Conservation (phyloP, 1,140 invertebrate species). For the Zaprionus gabonicus region DNA sequence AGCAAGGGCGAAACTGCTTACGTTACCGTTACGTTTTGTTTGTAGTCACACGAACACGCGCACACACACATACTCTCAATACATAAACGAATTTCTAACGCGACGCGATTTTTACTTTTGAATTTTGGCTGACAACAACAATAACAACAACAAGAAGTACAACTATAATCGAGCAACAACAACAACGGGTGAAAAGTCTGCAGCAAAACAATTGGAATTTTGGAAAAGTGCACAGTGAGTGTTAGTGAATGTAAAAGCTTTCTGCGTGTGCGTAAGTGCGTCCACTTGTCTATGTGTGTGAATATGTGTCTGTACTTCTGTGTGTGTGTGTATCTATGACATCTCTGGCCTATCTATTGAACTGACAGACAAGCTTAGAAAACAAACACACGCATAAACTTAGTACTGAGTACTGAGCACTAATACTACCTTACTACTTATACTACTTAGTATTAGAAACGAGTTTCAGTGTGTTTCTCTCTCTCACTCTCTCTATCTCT, state of each 20-base stretch:
- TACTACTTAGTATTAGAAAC: conserved; percentile 45
- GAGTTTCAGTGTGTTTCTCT: conserved; percentile 52
- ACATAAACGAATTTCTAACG: conserved; percentile 59
- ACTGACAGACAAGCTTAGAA: conserved; percentile 67
- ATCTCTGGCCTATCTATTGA: conserved; percentile 64
- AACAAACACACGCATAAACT: conserved; percentile 31
- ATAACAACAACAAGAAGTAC: conserved; percentile 13
- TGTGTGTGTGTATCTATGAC: conserved; percentile 51
- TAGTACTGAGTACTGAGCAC: background rate
- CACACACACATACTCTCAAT: conserved; percentile 41
- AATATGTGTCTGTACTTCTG: background rate
- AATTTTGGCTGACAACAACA: conserved; percentile 39
- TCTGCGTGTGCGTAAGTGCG: conserved; percentile 4
- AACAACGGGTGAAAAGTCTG: conserved; percentile 47
- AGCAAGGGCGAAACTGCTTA: conserved; percentile 45
- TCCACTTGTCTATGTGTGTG: background rate
- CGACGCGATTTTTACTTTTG: conserved; percentile 57
- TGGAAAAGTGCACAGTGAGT: conserved; percentile 81
- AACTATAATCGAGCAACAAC: conserved; percentile 11
- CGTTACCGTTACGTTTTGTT: conserved; percentile 56
- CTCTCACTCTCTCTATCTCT: background rate
- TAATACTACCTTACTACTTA: background rate
- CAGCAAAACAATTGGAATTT: conserved; percentile 64
- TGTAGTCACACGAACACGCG: conserved; percentile 41
- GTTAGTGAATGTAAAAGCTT: conserved; percentile 15